Conservation (phyloP, 2,113 vertebrate species). For the Pseudolaguvia tuberculata region DNA sequence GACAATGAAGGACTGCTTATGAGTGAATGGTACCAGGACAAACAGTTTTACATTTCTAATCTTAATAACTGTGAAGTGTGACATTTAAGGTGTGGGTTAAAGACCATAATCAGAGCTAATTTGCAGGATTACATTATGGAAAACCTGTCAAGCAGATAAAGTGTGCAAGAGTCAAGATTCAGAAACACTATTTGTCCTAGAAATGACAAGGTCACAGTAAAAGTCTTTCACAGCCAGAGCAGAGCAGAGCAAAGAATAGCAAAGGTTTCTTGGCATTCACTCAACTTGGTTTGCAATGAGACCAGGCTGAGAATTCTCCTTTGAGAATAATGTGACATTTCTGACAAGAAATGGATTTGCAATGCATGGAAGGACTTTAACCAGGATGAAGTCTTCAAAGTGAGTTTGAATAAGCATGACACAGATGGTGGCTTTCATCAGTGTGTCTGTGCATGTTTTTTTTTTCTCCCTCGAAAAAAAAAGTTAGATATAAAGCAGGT, state of each 20-base stretch:
- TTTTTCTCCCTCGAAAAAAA: background rate
- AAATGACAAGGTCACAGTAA: slow-evolving; percentile 17
- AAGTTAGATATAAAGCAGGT: slow-evolving; percentile 16
- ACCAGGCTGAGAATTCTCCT: slow-evolving; percentile 25
- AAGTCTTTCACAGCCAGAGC: slow-evolving; percentile 24
- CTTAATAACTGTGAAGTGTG: slow-evolving; percentile 1
- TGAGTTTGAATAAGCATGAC: slow-evolving; percentile 20
- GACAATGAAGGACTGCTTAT: too few species aligned
- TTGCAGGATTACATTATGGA: slow-evolving; percentile 19
- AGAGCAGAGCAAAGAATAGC: background rate
- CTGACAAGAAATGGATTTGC: slow-evolving; percentile 35
- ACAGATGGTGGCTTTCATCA: slow-evolving; percentile 19
- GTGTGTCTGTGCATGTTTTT: slow-evolving; percentile 6
- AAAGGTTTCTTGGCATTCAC: slow-evolving; percentile 34
- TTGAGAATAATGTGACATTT: slow-evolving; percentile 32
- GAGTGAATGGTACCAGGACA: too few species aligned
- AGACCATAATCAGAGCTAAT: slow-evolving; percentile 33
- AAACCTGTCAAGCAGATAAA: background rate
- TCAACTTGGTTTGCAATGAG: slow-evolving; percentile 36
- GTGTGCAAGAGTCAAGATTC: slow-evolving; percentile 27
- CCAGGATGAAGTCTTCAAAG: slow-evolving; percentile 29
- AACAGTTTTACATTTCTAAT: background rate
- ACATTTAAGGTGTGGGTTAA: slow-evolving; percentile 26
- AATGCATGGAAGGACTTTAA: slow-evolving; percentile 22
- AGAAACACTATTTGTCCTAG: slow-evolving; percentile 31